phyloP scores from a whole-genome alignment of 2,888 invertebrate species.

The Apantesis nais region DNA sequence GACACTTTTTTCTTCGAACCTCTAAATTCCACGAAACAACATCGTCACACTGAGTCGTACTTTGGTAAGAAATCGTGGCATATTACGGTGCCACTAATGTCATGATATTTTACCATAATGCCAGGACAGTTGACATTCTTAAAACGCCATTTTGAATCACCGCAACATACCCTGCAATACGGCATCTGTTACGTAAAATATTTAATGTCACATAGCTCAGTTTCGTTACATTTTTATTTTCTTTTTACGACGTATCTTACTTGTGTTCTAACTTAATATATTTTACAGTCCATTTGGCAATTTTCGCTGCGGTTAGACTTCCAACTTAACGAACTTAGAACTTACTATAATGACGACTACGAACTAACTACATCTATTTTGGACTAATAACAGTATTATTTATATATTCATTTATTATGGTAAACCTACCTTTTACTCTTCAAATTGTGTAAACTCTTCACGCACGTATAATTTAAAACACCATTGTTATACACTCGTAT shows the following conservation, averaged over 20 bases:
- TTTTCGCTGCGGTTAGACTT: too few relatives aligned
- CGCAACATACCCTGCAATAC: constrained; percentile 40
- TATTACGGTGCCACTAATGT: constrained; percentile 37
- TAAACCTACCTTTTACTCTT: too few relatives aligned
- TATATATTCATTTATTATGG: too few relatives aligned
- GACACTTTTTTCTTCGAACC: constrained; percentile 6
- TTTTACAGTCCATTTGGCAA: neutral
- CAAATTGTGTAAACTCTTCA: too few relatives aligned
- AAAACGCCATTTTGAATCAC: constrained; percentile 44
- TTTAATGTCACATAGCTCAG: constrained; percentile 1
- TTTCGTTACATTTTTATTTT: constrained; percentile 11
- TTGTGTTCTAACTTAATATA: neutral
- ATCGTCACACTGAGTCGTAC: constrained; percentile 6
- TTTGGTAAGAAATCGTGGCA: constrained; percentile 6
- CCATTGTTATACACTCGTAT: too few relatives aligned
- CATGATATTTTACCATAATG: constrained; percentile 60
- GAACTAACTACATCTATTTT: too few relatives aligned
- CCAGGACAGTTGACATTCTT: constrained; percentile 65
- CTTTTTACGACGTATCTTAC: constrained; percentile 5
- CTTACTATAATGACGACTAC: too few relatives aligned
- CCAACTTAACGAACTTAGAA: too few relatives aligned
- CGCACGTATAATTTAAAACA: too few relatives aligned
- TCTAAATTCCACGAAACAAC: constrained; percentile 24
- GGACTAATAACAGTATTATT: too few relatives aligned
- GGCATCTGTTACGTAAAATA: constrained; percentile 21